Conservation (phyloP, 2,113 vertebrate species). For the Tonatia bakeri region DNA sequence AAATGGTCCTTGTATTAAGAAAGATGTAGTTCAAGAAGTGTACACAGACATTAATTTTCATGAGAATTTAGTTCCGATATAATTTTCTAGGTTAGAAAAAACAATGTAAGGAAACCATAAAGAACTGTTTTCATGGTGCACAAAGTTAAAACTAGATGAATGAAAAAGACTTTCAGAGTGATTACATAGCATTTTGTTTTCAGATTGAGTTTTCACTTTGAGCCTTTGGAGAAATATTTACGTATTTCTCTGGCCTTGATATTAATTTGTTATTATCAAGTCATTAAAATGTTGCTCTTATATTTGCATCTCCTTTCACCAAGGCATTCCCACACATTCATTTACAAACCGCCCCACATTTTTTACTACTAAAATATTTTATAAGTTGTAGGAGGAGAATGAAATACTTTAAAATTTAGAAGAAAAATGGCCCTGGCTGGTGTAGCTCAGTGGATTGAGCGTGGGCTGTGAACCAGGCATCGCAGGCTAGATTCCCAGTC, state of each 20-base stretch:
- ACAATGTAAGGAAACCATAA: neutral
- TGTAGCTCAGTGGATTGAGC: too few species aligned
- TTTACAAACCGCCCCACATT: neutral
- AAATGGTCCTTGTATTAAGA: neutral
- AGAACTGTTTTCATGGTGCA: neutral
- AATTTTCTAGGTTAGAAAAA: neutral
- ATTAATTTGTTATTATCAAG: neutral
- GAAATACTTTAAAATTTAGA: neutral
- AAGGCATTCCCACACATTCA: neutral
- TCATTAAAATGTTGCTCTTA: neutral
- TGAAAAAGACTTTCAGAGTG: neutral
- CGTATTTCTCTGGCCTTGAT: neutral
- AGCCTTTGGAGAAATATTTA: neutral
- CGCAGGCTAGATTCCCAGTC: too few species aligned
- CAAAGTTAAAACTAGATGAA: neutral
- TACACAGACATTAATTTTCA: neutral
- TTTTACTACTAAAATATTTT: constrained; percentile 8
- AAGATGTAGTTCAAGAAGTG: neutral
- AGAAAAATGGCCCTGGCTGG: too few species aligned
- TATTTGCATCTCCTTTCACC: neutral
- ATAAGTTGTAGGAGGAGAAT: neutral
- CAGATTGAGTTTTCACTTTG: neutral
- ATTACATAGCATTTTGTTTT: neutral
- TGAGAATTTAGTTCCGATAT: neutral
- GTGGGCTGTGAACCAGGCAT: too few species aligned